Evolutionary conservation across 1,140 invertebrate species (phyloP), one percentile per base, ranked within the genome.

Genomic region (Drosophila murphyi): DNA sequence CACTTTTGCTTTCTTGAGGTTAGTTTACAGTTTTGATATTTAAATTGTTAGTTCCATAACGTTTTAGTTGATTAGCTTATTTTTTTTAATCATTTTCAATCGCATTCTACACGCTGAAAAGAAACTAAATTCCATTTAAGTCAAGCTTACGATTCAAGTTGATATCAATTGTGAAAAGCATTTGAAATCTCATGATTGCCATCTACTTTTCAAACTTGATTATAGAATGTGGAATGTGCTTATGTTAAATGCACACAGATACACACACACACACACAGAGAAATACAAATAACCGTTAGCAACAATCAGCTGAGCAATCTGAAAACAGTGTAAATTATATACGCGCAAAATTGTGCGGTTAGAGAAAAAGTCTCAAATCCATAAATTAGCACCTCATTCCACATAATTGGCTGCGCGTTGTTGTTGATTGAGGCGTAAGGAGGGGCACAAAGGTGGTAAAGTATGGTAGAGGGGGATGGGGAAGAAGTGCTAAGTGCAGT

Each of bases 351-450:
- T 73, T 87, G 80, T 57, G 51, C 41, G 54, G 62, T 50, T 52
- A 39, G 39, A 43, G 34, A 79, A 79, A 87, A 71, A 76, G 57
- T 59, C 57, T 89, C 54, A 89, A 73, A 83, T 88, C 85, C 85
- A 88, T 89, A 85, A 89, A 89, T 89, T 89, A 89, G 86, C 85
- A 89, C 85, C 85, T 89, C 85, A 90, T 89, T 90, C 75, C 78
- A 85, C 67, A 77, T 89, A 88, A 88, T 89, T 89, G 85, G 69
- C 71, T 45, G 10, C 51, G 47, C 39, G 10, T n/a, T 43, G 47
- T 51, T 47, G 50, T 73, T 89, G 85, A 89, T 89, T 89, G 85
- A 89, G 88, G 85, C 85, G 81, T 85, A 12, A 69, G 65, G 55
- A 55, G 7, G 41, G 5, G 52, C 3, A 10, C 7, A 29, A 20